A percentile compares a stretch with the other conserved stretches of the same genome.
Evolutionary conservation across 2,797 vertebrate genomes (phyloP).

Genomic region (Galagoides demidoff): DNA sequence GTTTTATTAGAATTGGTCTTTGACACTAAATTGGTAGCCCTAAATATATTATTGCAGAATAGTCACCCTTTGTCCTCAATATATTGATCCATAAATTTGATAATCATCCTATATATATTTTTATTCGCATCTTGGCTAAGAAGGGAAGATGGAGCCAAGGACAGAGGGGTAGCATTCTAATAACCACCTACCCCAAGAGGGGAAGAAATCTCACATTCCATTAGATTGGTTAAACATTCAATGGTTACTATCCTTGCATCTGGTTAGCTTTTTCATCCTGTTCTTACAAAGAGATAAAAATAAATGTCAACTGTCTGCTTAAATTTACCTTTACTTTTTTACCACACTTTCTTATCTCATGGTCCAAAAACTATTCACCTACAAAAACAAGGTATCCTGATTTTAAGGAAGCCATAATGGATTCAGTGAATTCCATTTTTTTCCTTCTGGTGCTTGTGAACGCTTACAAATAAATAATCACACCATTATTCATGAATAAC

Average conservation of each 20-base stretch:
- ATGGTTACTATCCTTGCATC: not conserved
- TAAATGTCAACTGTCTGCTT: not conserved
- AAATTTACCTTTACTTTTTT: not conserved
- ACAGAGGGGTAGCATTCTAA: not conserved
- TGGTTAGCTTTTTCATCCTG: not conserved
- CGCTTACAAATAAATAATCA: not conserved
- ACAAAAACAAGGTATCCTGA: not conserved
- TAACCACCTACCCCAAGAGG: not conserved
- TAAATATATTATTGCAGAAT: not conserved
- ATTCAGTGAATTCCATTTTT: not conserved
- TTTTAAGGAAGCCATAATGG: not conserved
- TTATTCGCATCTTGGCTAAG: not conserved
- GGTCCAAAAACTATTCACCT: not conserved
- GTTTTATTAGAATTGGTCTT: not conserved
- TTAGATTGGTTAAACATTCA: not conserved
- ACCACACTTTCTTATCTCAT: not conserved
- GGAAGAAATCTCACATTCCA: not conserved
- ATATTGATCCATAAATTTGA: not conserved
- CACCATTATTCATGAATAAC: not conserved
- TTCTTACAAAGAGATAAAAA: not conserved
- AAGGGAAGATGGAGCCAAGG: not conserved
- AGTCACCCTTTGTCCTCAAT: not conserved
- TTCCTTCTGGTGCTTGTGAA: not conserved
- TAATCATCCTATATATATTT: not conserved
- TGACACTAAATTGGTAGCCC: not conserved